These are phyloP conservation scores for Crotalus tigris DNA, from an alignment of 2,113 vertebrate genomes.

Conservation along the genomic window DNA sequence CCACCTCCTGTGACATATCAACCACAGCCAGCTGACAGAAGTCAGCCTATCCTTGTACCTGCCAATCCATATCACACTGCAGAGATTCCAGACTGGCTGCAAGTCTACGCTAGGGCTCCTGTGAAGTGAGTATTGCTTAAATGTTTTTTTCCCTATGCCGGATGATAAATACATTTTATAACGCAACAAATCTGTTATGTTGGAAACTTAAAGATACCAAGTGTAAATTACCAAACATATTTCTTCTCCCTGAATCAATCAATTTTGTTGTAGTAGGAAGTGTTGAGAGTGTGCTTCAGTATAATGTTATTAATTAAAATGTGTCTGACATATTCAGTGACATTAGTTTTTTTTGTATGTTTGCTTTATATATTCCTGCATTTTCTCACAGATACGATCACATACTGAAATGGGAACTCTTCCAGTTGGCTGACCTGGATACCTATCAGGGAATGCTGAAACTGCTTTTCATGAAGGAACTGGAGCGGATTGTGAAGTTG, in stretches of 20 bases:
- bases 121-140: slow-evolving; percentile 80
- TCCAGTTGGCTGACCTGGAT: slow-evolving; percentile 96
- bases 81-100: slow-evolving; percentile 97
- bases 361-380: fast-evolving
- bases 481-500: slow-evolving; percentile 95
- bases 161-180: too few relatives aligned
- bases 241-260: neutral
- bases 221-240: neutral
- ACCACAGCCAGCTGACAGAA: slow-evolving; percentile 83
- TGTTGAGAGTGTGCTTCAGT: neutral
- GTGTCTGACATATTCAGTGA: neutral
- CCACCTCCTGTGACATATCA: slow-evolving; percentile 92
- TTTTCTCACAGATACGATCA: slow-evolving; percentile 85
- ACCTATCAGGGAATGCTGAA: slow-evolving; percentile 99
- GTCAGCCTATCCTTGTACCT: slow-evolving; percentile 90
- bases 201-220: neutral
- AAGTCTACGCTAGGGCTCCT: slow-evolving; percentile 95
- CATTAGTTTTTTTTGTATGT: neutral
- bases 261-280: neutral
- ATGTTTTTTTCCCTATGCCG: fast-evolving
- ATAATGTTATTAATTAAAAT: neutral
- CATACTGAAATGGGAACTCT: slow-evolving; percentile 98
- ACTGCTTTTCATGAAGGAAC: slow-evolving; percentile 99
- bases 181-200: neutral
- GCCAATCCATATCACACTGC: slow-evolving; percentile 97